Base-by-base conservation (phyloP, 2,888 invertebrate species). In the Amphipyra berbera region DNA sequence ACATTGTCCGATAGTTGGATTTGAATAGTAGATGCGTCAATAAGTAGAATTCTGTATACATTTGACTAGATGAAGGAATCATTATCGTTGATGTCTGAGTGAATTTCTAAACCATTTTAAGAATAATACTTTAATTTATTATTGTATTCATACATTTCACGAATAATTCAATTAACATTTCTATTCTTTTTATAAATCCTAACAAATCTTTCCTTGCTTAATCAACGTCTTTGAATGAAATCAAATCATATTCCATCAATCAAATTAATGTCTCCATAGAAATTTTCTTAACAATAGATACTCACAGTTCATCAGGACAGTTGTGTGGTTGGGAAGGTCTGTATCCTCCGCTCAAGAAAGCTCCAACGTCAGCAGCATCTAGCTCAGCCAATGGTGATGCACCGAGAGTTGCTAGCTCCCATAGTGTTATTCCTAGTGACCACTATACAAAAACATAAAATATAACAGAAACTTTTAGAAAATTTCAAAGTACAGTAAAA, bases 241-340 rank as follows among this genome's bases (percentile, higher is more conserved):
- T 6, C 30, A 30, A 4, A 30, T 30, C 30, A 30, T 7, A 4
- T 4, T 4, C 2, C 0, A 30, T 30, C 30, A 30, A 30, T 30
- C 30, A 6, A 30, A 21, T 21, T 21, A 30, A 30, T 30, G 30
- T 30, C 30, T 30, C 6, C 6, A 30, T 30, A 6, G 7, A 30
- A 30, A 4, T 30, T 7, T 30, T 30, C 7, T 30, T 30, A 6
- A 30, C 30, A 30, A 30, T 30, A 30, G 30, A 1, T 30, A 30
- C 98, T 97, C 94, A 98, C 97, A 99, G 93, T 95, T 99, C 98
- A 93, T 99, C 99, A 6, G 99, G 99, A 90, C 99, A 99, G 90
- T 98, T 98, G 82, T 97, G 96, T 1, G 99, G 99, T 87, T 99
- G 99, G 0, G 97, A 96, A 66, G 99, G 96, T 82, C 99, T 95